Evolutionary conservation across 2,113 vertebrate species (phyloP).

Genomic region (Prochilodus magdalenae): DNA sequence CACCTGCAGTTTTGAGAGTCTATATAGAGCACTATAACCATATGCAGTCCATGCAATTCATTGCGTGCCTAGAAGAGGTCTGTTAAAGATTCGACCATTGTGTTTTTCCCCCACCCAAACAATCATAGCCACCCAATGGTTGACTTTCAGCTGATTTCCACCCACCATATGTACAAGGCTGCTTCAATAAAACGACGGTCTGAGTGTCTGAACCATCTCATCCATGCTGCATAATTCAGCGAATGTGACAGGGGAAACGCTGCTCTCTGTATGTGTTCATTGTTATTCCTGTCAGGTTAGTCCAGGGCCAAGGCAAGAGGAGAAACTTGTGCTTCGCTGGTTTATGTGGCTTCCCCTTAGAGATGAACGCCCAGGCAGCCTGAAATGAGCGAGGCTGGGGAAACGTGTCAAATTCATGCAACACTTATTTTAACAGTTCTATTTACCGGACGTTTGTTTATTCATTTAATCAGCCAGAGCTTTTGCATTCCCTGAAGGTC

Average conservation of each 20-base stretch:
- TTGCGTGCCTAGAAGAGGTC: not conserved
- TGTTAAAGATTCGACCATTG: not conserved
- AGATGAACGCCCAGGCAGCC: not conserved
- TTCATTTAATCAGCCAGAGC: slow-evolving; percentile 17
- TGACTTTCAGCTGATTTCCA: not conserved
- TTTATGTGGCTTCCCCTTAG: slow-evolving; percentile 2
- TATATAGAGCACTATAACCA: too few relatives aligned
- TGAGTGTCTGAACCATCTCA: not conserved
- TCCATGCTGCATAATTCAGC: slow-evolving; percentile 20
- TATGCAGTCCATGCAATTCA: not conserved
- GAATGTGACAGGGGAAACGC: not conserved
- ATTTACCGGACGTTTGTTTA: slow-evolving; percentile 10
- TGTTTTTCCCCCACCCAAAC: too few relatives aligned
- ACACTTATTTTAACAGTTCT: not conserved
- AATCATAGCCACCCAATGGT: not conserved
- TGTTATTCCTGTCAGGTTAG: slow-evolving; percentile 31
- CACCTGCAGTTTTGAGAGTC: too few relatives aligned
- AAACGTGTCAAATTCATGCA: not conserved
- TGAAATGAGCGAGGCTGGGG: not conserved
- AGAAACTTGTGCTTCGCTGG: not conserved
- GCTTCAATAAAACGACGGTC: not conserved
- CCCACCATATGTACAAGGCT: not conserved
- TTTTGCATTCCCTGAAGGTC: not conserved
- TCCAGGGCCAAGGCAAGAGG: not conserved
- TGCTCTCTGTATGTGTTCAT: not conserved